Conservation (phyloP, 2,797 vertebrate species). For the Sarcophilus harrisii region DNA sequence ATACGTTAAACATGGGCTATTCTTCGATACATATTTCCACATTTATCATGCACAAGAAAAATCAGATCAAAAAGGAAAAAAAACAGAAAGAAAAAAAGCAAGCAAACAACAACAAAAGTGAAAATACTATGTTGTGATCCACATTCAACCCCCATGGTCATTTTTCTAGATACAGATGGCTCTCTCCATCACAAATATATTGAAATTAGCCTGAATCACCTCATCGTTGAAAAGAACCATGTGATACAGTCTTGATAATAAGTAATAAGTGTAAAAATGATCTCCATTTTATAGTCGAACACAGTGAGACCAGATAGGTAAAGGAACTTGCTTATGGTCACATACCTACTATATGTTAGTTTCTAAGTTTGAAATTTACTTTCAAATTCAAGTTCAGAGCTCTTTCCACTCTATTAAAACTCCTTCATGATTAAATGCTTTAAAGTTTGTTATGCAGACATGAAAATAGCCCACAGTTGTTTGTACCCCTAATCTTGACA, state of each 20-base stretch:
- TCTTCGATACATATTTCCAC: too few species aligned
- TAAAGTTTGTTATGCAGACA: constrained; percentile 69
- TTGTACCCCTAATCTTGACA: constrained; percentile 48
- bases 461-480: constrained; percentile 64
- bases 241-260: not conserved
- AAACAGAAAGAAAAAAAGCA: too few species aligned
- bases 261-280: not conserved
- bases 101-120: too few species aligned
- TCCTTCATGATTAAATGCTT: constrained; percentile 59
- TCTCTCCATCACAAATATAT: too few species aligned
- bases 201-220: too few species aligned
- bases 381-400: not conserved
- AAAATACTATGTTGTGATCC: too few species aligned
- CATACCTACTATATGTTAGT: not conserved
- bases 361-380: not conserved
- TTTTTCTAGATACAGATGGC: too few species aligned
- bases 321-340: not conserved
- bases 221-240: too few species aligned
- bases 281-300: not conserved
- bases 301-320: not conserved
- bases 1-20: too few species aligned
- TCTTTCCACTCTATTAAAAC: constrained; percentile 18
- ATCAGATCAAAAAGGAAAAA: too few species aligned
- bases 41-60: too few species aligned
- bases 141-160: too few species aligned